Percentiles rank a stretch among this genome's conserved stretches.
phyloP scores from a whole-genome alignment of 92 coral and sea anemone species.

The Epizoanthus fatuus region DNA sequence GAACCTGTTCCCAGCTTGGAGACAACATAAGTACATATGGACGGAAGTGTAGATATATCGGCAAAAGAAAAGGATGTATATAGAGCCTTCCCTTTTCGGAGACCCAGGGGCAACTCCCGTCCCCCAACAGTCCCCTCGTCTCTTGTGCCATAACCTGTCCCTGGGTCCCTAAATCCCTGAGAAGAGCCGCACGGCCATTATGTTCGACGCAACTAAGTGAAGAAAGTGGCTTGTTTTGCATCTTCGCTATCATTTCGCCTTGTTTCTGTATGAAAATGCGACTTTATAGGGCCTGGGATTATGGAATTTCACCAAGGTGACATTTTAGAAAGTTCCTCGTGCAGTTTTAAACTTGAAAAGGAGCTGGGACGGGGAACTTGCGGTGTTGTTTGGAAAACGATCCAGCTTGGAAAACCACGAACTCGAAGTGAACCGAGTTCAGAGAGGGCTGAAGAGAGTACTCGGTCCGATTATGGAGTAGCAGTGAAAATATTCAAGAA shows the following conservation, averaged over 20 bases:
- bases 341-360: conserved; percentile 60
- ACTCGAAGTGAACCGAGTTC: background rate
- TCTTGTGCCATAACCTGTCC: too few species aligned
- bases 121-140: too few species aligned
- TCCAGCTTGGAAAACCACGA: conserved; percentile 24
- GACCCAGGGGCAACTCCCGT: too few species aligned
- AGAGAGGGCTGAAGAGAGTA: background rate
- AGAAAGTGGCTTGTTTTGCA: background rate
- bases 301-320: conserved; percentile 70
- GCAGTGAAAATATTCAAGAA: conserved; percentile 86
- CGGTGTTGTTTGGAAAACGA: conserved; percentile 70
- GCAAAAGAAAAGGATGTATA: too few species aligned
- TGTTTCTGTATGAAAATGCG: conserved; percentile 10
- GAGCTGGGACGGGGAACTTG: conserved; percentile 78
- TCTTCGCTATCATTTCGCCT: background rate
- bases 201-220: background rate
- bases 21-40: too few species aligned
- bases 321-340: conserved; percentile 48
- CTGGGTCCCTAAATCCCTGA: too few species aligned
- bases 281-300: background rate
- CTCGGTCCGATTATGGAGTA: conserved; percentile 38
- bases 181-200: too few species aligned
- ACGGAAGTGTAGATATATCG: too few species aligned
- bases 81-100: too few species aligned
- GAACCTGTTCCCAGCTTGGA: too few species aligned